These are phyloP conservation scores for Oscheius sp. DNA, from an alignment of 2,888 invertebrate species.

Conservation along the genomic window DNA sequence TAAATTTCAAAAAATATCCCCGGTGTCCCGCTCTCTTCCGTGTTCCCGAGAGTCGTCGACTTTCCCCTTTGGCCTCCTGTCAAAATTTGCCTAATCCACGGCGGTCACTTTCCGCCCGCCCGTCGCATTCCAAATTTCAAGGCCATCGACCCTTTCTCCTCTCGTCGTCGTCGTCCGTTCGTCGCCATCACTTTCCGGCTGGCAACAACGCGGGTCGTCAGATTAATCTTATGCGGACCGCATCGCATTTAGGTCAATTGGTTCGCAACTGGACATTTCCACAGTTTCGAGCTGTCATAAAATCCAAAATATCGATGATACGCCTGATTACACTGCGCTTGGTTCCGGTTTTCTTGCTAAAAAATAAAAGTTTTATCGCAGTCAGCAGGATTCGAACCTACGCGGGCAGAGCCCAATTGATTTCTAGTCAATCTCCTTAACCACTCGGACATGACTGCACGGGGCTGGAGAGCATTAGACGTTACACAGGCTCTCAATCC, in stretches of 20 bases:
- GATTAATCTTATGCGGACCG: conserved; percentile 32
- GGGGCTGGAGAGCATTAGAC: too few species aligned
- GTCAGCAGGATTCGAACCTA: conserved; percentile 70
- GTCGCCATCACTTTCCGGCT: conserved; percentile 15
- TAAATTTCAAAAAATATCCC: conserved; percentile 4
- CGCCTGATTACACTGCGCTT: conserved; percentile 19
- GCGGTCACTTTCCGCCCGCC: conserved; percentile 15
- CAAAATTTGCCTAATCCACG: conserved; percentile 3
- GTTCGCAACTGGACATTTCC: conserved; percentile 27
- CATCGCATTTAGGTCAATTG: conserved; percentile 36
- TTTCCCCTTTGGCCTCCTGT: conserved; percentile 7
- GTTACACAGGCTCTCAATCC: background rate
- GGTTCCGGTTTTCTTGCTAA: too few species aligned
- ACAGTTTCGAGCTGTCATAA: background rate
- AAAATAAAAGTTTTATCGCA: conserved; percentile 46
- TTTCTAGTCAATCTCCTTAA: conserved; percentile 68
- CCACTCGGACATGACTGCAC: conserved; percentile 60
- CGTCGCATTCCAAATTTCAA: conserved; percentile 18
- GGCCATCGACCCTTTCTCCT: background rate
- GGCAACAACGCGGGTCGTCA: conserved; percentile 20
- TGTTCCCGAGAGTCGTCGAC: background rate
- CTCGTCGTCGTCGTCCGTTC: background rate
- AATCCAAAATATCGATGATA: conserved; percentile 11
- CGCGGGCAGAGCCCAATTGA: conserved; percentile 69
- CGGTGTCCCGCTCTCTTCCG: background rate